Evolutionary conservation across 2,113 vertebrate species (phyloP), one percentile per base, ranked within the genome.

Genomic region (Phrynocephalus versicolor): DNA sequence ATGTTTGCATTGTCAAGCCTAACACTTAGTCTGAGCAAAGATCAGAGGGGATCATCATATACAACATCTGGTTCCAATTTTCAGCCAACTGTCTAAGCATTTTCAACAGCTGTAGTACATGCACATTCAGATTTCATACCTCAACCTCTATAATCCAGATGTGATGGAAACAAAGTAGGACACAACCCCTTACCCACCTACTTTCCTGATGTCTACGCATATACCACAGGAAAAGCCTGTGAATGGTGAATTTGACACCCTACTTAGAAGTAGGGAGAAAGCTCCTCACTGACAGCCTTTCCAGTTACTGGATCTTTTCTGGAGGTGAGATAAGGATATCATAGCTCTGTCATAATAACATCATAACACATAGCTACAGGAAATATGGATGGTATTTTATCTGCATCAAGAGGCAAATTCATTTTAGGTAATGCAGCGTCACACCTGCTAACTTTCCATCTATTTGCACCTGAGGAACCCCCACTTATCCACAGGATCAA

Each of bases 61-160:
- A 90, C 27, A 90, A 83, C 87, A 88, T 73, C 79, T 88, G 84
- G 35, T 83, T 92, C 92, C 82, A 85, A 90, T 92, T 92, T 87
- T 74, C 60, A 90, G 67, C 57, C 86, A 92, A 86, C 81, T 85
- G 86, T 78, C 71, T 83, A 83, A 89, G 88, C 1, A 83, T 79
- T 90, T 86, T 80, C 57, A 73, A 67, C 8, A 87, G 80, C 37
- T 84, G 58, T 41, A 51, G 21, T 62, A 33, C 65, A 12, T 21
- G 76, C 73, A 76, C n/a, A 55, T 64, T 64, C 57, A 35, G 37
- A 51, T 55, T 78, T 65, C 23, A 14, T 27, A 7, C 15, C 39
- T 37, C n/a, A 58, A 41, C 55, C 37, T 60, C 76, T 62, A 67
- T 81, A 73, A 80, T 80, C 30, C 69, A 30, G 30, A 73, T 39